Base-by-base conservation (phyloP, 2,888 invertebrate species). In the Hanleya hanleyi region DNA sequence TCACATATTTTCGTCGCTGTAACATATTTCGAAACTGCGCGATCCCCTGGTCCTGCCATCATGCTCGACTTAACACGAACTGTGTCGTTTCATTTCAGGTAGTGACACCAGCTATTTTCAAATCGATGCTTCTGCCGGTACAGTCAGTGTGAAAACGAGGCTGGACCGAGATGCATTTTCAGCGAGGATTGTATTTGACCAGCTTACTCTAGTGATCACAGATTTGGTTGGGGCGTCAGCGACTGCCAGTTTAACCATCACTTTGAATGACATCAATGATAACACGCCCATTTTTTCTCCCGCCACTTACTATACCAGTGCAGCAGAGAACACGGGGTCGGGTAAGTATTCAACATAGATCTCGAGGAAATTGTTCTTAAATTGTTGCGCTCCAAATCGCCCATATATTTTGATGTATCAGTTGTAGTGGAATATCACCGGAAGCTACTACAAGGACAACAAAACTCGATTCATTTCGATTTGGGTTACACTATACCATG, bases 181-280 rank as follows among this genome's bases (percentile, higher is more conserved):
- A 29, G 57, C 57, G 1, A 1, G 57, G 26, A 18, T 57, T 7
- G 57, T 57, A 4, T 57, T 57, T 32, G 26, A 57, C 29, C 57
- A 57, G 9, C 26, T 57, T 15, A 57, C 57, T 26, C 32, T 57
- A 32, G 57, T 26, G 0, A 74, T 75, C 2, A 62, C 29, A 1
- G 72, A 76, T 41, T 65, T 47, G 3, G 70, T 69, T 6, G 32
- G 47, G n/a, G n/a, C 70, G 22, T 36, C 74, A 5, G 69, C 61
- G 22, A 67, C 67, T 5, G 51, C 69, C 15, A 57, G 57, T 26
- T 47, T 79, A 6, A 64, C 65, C 3, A 70, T 80, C 22, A 77
- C 67, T 3, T 33, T 81, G n/a, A 50, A 29, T 1, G 66, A 77
- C 57, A 50, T 74, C 26, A 78, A 74, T 41, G 78, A 77, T 65